phyloP scores from a whole-genome alignment of 2,113 vertebrate genomes.

The Camelus bactrianus region DNA sequence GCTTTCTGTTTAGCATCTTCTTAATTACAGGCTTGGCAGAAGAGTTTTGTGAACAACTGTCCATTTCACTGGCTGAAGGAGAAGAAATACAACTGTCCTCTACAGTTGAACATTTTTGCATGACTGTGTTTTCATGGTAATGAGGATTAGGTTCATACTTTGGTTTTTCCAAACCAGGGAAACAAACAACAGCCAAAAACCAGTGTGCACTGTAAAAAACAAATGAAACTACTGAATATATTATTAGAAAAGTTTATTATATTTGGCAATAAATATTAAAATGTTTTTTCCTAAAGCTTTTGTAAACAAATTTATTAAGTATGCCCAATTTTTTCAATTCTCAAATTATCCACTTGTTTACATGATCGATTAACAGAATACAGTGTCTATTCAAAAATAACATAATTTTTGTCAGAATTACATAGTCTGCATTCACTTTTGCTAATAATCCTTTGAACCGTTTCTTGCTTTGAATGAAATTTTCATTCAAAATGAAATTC shows the following conservation, averaged over 20 bases:
- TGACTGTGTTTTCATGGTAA: conserved; percentile 86
- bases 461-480: conserved; percentile 25
- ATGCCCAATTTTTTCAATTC: neutral
- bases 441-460: neutral
- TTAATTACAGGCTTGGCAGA: conserved; percentile 86
- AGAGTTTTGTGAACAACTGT: conserved; percentile 83
- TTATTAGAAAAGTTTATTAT: neutral
- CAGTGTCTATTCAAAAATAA: neutral
- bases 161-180: conserved; percentile 94
- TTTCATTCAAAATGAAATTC: neutral
- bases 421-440: conserved; percentile 48
- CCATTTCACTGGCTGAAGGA: conserved; percentile 86
- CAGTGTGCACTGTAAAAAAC: conserved; percentile 95
- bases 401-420: conserved; percentile 51
- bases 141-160: conserved; percentile 92
- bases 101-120: conserved; percentile 80
- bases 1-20: conserved; percentile 88
- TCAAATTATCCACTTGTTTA: conserved; percentile 5
- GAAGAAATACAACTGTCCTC: conserved; percentile 87
- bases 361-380: conserved; percentile 31
- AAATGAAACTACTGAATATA: conserved; percentile 75
- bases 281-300: conserved; percentile 57
- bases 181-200: conserved; percentile 99
- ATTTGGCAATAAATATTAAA: conserved; percentile 52
- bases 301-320: conserved; percentile 63